Conservation (phyloP, 2,888 invertebrate species). For the Cataglyphis albicans region DNA sequence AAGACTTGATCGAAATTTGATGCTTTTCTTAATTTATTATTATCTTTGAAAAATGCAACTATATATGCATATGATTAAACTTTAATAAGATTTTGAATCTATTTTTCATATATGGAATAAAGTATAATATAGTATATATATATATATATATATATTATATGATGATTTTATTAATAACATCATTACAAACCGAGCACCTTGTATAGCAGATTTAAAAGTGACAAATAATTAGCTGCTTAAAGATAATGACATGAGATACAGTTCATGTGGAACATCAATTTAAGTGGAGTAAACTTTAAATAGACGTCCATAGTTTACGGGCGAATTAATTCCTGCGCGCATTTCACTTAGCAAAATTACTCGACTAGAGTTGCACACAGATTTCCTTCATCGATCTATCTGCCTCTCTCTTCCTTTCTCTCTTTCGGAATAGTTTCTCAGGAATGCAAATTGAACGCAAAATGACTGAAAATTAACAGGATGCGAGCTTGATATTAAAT, state of each 20-base stretch:
- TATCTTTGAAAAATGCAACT: not conserved
- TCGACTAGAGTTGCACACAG: slow-evolving; percentile 34
- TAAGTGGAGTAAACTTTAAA: slow-evolving; percentile 48
- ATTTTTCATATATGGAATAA: not conserved
- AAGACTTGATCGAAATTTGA: not conserved
- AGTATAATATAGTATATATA: not conserved
- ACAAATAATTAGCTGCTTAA: slow-evolving; percentile 26
- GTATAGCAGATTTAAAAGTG: not conserved
- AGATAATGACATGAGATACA: slow-evolving; percentile 4
- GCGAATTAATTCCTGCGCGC: slow-evolving; percentile 35
- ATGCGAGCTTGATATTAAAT: slow-evolving; percentile 15
- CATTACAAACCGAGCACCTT: not conserved
- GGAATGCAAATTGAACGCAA: slow-evolving; percentile 38
- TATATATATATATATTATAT: not conserved
- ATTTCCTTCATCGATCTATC: slow-evolving; percentile 30
- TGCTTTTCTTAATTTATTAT: not conserved
- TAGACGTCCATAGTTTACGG: slow-evolving; percentile 35
- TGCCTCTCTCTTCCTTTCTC: not conserved
- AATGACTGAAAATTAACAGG: slow-evolving; percentile 37
- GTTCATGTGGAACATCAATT: slow-evolving; percentile 27
- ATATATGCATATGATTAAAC: not conserved
- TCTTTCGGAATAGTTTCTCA: slow-evolving; percentile 25
- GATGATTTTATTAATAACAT: slow-evolving; percentile 4
- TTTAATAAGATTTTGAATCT: not conserved
- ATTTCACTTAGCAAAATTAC: slow-evolving; percentile 48